Evolutionary conservation across 2,113 vertebrate species (phyloP).

Genomic region (Hiodon alosoides): DNA sequence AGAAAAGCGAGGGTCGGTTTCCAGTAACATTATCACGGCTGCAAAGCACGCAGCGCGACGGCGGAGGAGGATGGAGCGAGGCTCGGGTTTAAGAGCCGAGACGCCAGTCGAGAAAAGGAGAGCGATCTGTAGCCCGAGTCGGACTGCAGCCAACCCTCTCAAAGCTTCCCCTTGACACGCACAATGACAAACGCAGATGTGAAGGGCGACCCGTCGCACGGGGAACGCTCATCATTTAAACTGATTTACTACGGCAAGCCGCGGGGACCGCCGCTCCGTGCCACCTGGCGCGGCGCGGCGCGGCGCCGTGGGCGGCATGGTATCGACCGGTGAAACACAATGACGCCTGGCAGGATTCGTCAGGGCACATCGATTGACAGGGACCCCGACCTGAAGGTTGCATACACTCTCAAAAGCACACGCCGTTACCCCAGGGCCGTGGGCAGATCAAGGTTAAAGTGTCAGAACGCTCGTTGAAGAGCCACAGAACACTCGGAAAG

Average conservation of each 20-base stretch:
- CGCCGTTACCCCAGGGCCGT: not conserved
- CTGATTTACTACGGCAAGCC: not conserved
- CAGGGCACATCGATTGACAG: constrained; percentile 21
- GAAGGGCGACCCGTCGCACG: not conserved
- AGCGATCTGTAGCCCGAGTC: not conserved
- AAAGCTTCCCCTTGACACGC: not conserved
- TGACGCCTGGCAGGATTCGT: not conserved
- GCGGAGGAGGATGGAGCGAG: not conserved
- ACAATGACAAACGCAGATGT: not conserved
- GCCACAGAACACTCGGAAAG: not conserved
- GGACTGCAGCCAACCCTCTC: not conserved
- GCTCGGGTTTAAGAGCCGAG: not conserved
- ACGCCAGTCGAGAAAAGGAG: not conserved
- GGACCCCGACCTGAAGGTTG: constrained; percentile 19
- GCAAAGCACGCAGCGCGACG: not conserved
- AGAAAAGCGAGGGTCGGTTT: not conserved
- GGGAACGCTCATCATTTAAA: not conserved
- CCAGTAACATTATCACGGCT: not conserved
- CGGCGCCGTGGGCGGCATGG: not conserved
- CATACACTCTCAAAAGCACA: not conserved
- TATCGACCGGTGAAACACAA: constrained; percentile 20
- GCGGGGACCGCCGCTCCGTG: no score
- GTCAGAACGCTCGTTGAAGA: not conserved
- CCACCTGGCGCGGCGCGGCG: not conserved
- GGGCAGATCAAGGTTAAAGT: not conserved